phyloP scores from a whole-genome alignment of 2,113 vertebrate genomes.

The Tachycineta bicolor region DNA sequence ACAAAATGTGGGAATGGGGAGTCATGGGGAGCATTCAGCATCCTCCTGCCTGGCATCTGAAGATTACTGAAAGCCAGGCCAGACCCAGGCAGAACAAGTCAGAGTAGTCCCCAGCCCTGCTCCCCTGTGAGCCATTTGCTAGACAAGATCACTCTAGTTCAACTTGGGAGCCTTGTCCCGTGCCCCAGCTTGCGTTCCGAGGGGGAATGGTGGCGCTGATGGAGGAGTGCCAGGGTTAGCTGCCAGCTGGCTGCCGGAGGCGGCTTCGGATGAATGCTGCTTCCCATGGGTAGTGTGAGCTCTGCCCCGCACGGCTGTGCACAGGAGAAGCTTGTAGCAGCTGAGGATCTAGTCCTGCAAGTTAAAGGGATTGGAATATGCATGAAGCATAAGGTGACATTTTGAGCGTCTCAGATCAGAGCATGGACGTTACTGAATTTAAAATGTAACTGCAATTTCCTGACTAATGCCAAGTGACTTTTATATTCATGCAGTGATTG shows the following conservation, averaged over 20 bases:
- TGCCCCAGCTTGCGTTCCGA: neutral
- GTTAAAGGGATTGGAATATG: slow-evolving; percentile 39
- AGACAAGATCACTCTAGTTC: neutral
- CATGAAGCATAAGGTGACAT: slow-evolving; percentile 49
- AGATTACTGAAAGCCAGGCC: neutral
- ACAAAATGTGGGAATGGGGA: slow-evolving; percentile 35
- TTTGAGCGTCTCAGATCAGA: slow-evolving; percentile 42
- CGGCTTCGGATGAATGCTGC: neutral
- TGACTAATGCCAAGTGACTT: slow-evolving; percentile 22
- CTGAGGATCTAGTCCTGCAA: slow-evolving; percentile 43
- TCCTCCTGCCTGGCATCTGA: neutral
- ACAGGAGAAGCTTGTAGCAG: neutral
- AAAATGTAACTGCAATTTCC: slow-evolving; percentile 53
- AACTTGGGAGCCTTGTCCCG: neutral
- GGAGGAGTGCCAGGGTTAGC: neutral
- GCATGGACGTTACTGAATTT: slow-evolving; percentile 2
- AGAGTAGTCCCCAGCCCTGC: neutral
- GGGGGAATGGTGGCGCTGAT: neutral
- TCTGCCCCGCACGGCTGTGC: neutral
- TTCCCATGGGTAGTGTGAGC: slow-evolving; percentile 15
- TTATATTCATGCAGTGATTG: slow-evolving; percentile 24
- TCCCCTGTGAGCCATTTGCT: neutral
- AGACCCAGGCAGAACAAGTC: neutral
- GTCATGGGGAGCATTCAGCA: neutral
- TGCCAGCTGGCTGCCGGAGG: slow-evolving; percentile 28